Conservation (phyloP, 2,888 invertebrate genomes). For the Chrysomela aeneicollis region DNA sequence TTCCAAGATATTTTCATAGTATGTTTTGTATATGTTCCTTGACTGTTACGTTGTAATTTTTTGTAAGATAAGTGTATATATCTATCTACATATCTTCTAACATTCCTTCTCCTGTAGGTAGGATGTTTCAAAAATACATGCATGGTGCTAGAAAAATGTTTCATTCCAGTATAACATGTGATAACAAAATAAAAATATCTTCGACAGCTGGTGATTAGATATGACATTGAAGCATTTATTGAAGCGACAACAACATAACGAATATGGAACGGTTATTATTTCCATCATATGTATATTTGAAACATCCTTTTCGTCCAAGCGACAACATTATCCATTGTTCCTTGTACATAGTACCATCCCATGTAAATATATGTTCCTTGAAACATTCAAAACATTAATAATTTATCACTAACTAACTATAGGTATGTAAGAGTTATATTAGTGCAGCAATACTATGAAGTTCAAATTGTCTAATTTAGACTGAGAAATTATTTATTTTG, state of each 20-base stretch:
- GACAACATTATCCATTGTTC: conserved; percentile 28
- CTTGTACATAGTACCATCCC: conserved; percentile 46
- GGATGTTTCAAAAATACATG: not conserved
- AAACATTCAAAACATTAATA: conserved; percentile 43
- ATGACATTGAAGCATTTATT: too few relatives aligned
- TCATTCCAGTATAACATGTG: too few relatives aligned
- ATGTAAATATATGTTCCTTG: conserved; percentile 43
- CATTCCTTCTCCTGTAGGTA: not conserved
- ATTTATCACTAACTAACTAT: conserved; percentile 42
- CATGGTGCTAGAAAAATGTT: too few relatives aligned
- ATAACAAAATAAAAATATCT: too few relatives aligned
- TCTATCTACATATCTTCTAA: not conserved
- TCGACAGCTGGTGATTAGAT: too few relatives aligned
- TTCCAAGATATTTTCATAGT: conserved; percentile 8
- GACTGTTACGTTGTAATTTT: conserved; percentile 3
- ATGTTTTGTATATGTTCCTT: conserved; percentile 8
- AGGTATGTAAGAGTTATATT: conserved; percentile 40
- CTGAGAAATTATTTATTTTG: conserved; percentile 17
- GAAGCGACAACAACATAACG: too few relatives aligned
- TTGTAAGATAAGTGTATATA: conserved; percentile 2
- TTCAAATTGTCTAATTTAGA: conserved; percentile 54
- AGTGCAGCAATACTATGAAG: conserved; percentile 57
- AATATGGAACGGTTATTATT: too few relatives aligned
- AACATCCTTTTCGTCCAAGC: conserved; percentile 9
- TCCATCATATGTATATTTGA: not conserved